Conservation (phyloP, 2,113 vertebrate genomes). For the Spea bombifrons region DNA sequence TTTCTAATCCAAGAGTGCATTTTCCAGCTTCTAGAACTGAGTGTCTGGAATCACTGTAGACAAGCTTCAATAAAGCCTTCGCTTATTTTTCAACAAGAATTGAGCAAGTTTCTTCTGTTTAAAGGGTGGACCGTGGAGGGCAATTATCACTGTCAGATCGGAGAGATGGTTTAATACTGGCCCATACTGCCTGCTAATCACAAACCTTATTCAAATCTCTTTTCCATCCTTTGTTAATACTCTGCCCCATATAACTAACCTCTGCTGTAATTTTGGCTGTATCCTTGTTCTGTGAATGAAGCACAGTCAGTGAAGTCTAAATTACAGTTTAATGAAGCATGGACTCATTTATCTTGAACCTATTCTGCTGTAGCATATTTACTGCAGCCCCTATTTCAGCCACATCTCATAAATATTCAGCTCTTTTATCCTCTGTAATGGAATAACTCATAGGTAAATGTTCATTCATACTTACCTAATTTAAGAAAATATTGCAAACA, state of each 20-base stretch:
- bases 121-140: too few relatives aligned
- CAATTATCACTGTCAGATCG: too few relatives aligned
- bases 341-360: slow-evolving; percentile 22
- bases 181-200: background rate
- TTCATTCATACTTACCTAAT: background rate
- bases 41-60: too few relatives aligned
- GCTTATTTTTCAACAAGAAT: too few relatives aligned
- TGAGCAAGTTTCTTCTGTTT: too few relatives aligned
- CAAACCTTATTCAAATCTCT: background rate
- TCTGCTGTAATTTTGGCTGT: slow-evolving; percentile 21
- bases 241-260: background rate
- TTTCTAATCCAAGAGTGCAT: too few relatives aligned
- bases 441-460: background rate
- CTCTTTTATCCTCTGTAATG: background rate
- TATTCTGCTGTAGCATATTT: slow-evolving; percentile 11
- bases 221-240: background rate
- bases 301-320: slow-evolving; percentile 12
- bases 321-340: slow-evolving; percentile 36
- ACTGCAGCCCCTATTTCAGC: background rate
- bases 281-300: slow-evolving; percentile 13
- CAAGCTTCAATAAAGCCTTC: too few relatives aligned
- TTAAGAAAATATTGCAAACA: background rate
- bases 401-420: background rate
- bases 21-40: too few relatives aligned
- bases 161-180: background rate